A percentile compares a stretch with the other conserved stretches of the same genome.
Conservation (phyloP, 2,797 vertebrate genomes). For the Lithobates pipiens region DNA sequence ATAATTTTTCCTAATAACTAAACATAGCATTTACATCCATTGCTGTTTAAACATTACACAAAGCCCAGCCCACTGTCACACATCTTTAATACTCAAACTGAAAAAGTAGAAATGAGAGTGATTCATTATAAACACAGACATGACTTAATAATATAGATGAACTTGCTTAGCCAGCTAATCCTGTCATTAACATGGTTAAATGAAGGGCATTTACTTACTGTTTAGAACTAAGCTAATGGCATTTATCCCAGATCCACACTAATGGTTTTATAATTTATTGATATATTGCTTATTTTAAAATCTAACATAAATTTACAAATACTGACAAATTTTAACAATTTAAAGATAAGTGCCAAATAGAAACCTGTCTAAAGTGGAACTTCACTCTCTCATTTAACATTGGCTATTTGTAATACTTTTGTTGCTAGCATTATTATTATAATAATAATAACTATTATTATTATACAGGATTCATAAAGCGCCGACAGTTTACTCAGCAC, state of each 20-base stretch:
- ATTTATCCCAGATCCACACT: not conserved
- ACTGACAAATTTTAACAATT: too few relatives aligned
- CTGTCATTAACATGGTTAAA: not conserved
- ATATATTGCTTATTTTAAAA: not conserved
- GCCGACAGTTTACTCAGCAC: too few relatives aligned
- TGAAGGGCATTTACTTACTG: not conserved
- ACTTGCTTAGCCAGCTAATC: not conserved
- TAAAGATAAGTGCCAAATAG: too few relatives aligned
- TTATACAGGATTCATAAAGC: too few relatives aligned
- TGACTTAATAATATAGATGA: not conserved
- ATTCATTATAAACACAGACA: not conserved
- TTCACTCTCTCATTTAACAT: too few relatives aligned
- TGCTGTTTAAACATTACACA: not conserved
- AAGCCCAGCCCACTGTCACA: not conserved
- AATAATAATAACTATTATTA: too few relatives aligned
- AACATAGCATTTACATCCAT: not conserved
- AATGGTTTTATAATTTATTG: not conserved
- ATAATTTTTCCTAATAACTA: not conserved
- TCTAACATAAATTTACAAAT: too few relatives aligned
- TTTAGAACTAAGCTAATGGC: too few relatives aligned
- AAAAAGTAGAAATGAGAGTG: not conserved
- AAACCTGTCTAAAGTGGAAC: too few relatives aligned
- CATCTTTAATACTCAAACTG: not conserved
- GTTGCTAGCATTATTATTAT: too few relatives aligned
- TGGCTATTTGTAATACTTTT: too few relatives aligned